Percentiles rank a stretch among this genome's conserved stretches.
phyloP scores from a whole-genome alignment of 2,888 invertebrate species.

The Mechanitis messenoides region DNA sequence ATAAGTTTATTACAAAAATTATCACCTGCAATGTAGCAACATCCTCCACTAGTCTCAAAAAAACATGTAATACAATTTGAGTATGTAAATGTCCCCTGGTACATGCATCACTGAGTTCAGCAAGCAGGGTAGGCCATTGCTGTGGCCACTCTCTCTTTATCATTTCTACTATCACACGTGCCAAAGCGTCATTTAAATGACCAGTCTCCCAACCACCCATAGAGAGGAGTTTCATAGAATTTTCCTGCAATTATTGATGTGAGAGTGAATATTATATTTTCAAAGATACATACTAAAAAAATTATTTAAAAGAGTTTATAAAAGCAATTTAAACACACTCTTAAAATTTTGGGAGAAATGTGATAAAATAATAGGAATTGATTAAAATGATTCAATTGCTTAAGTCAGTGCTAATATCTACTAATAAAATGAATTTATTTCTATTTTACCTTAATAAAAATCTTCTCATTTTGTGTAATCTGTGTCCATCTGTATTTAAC shows the following conservation, averaged over 20 bases:
- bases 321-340: neutral
- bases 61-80: constrained; percentile 91
- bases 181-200: constrained; percentile 89
- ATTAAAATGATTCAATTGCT: neutral
- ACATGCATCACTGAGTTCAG: constrained; percentile 89
- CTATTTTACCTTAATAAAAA: constrained; percentile 86
- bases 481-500: constrained; percentile 95
- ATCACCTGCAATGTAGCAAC: constrained; percentile 89
- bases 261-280: no score
- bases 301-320: constrained; percentile 1
- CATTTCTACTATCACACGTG: constrained; percentile 96
- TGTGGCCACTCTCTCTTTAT: constrained; percentile 98
- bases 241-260: constrained; percentile 74
- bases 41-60: constrained; percentile 94
- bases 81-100: constrained; percentile 90
- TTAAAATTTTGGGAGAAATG: no score
- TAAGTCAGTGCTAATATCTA: neutral
- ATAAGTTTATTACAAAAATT: neutral
- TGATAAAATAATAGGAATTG: no score
- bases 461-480: constrained; percentile 89
- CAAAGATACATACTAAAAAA: constrained; percentile 14
- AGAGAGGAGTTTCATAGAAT: constrained; percentile 89
- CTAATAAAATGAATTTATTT: neutral
- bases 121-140: constrained; percentile 92
- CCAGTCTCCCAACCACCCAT: constrained; percentile 85